phyloP scores from a whole-genome alignment of 2,797 vertebrate species.

The Petrocephalus sullivani region DNA sequence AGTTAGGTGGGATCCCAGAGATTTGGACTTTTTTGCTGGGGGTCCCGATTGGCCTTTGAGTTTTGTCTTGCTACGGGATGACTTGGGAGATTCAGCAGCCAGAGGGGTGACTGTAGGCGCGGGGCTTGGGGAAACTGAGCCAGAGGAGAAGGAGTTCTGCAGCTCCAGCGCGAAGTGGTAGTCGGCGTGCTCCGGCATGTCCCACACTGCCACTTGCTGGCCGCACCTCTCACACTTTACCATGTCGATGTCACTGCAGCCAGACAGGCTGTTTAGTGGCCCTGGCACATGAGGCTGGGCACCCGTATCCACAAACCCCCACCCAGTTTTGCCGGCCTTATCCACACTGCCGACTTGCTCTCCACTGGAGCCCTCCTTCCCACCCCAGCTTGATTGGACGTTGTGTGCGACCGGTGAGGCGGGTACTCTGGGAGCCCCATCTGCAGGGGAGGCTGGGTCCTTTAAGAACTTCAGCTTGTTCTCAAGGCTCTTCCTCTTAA shows the following conservation, averaged over 20 bases:
- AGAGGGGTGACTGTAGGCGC: constrained; percentile 26
- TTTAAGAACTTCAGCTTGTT: constrained; percentile 25
- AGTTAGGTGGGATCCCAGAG: constrained; percentile 58
- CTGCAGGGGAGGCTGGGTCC: not conserved
- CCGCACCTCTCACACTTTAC: constrained; percentile 77
- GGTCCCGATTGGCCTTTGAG: constrained; percentile 57
- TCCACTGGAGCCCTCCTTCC: not conserved
- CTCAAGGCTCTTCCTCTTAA: constrained; percentile 52
- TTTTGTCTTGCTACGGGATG: constrained; percentile 61
- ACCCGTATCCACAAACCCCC: not conserved
- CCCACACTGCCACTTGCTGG: constrained; percentile 73
- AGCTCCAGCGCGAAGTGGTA: constrained; percentile 90
- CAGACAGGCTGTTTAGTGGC: not conserved
- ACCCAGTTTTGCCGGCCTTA: constrained; percentile 19
- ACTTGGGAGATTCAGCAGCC: constrained; percentile 31
- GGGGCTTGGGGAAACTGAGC: not conserved
- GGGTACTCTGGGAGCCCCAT: not conserved
- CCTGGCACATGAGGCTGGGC: not conserved
- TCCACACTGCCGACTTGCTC: not conserved
- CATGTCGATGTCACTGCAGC: constrained; percentile 55
- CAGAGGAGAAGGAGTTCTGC: constrained; percentile 70
- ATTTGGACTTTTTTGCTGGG: constrained; percentile 63
- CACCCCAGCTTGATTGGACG: not conserved
- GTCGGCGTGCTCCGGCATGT: constrained; percentile 86
- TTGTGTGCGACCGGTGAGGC: not conserved